These are phyloP conservation scores for Drosophila tristis DNA, from an alignment of 1,140 invertebrate genomes.

Conservation along the genomic window DNA sequence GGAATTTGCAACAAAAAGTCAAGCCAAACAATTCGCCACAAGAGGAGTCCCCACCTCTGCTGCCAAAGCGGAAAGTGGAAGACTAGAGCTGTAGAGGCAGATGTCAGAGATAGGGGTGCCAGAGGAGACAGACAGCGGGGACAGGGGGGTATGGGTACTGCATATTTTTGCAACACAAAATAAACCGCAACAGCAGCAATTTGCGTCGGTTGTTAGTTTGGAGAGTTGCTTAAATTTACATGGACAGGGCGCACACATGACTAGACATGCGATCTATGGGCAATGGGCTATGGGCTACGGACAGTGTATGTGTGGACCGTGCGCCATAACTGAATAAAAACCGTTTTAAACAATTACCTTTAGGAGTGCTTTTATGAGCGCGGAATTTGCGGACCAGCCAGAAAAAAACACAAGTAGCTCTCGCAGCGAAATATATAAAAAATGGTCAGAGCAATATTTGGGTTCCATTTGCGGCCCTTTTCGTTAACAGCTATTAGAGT, in stretches of 20 bases:
- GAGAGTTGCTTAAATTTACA: conserved; percentile 71
- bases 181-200: conserved; percentile 81
- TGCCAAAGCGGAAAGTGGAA: not conserved
- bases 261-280: conserved; percentile 63
- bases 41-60: conserved; percentile 1
- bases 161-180: conserved; percentile 82
- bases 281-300: not conserved
- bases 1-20: conserved; percentile 68
- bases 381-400: conserved; percentile 58
- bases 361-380: conserved; percentile 61
- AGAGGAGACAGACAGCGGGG: conserved; percentile 3
- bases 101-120: not conserved
- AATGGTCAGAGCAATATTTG: not conserved
- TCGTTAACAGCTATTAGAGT: not conserved
- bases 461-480: not conserved
- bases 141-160: not conserved
- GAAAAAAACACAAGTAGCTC: conserved; percentile 15
- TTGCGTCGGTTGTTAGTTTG: conserved; percentile 77
- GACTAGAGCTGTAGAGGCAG: conserved; percentile 2
- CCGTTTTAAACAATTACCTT: conserved; percentile 82
- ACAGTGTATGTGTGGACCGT: conserved; percentile 12
- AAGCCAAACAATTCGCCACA: conserved; percentile 72
- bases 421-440: conserved; percentile 1
- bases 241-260: conserved; percentile 63
- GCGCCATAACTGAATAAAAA: conserved; percentile 72